Percentiles rank a stretch among this genome's conserved stretches.
Conservation (phyloP, 2,797 vertebrate species). For the Sciaenops ocellatus region DNA sequence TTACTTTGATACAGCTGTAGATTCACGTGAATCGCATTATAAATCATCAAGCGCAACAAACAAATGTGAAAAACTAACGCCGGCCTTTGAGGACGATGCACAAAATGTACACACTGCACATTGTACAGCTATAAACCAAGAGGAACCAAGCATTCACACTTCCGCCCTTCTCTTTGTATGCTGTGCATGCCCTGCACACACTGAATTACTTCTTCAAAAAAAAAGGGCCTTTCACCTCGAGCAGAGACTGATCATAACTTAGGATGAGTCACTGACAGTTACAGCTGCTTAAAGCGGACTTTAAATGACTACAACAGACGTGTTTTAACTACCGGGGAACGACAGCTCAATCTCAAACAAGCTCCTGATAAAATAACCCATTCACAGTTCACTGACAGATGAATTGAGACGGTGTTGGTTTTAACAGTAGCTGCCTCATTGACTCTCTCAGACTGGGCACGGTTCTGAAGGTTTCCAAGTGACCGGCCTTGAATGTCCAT, state of each 20-base stretch:
- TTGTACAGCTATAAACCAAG: not conserved
- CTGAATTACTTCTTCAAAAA: not conserved
- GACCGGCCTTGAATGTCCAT: conserved; percentile 48
- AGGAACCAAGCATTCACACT: not conserved
- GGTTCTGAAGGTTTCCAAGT: conserved; percentile 56
- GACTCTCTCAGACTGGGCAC: conserved; percentile 27
- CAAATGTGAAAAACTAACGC: not conserved
- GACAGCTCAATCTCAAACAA: not conserved
- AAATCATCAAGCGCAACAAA: not conserved
- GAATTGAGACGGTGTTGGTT: conserved; percentile 24
- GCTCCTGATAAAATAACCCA: not conserved
- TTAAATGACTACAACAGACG: not conserved
- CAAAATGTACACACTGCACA: not conserved
- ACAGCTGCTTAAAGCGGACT: not conserved
- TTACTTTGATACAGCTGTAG: not conserved
- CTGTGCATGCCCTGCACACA: not conserved
- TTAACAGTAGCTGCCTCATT: conserved; percentile 28
- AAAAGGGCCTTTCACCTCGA: not conserved
- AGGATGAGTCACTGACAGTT: conserved; percentile 2
- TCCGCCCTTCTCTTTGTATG: not conserved
- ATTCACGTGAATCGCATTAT: not conserved
- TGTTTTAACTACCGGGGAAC: too few species aligned
- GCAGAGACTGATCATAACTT: not conserved
- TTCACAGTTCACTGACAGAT: conserved; percentile 25
- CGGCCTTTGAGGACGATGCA: not conserved